These are phyloP conservation scores for Meliscaeva auricollis DNA, from an alignment of 2,888 invertebrate species.

Conservation along the genomic window DNA sequence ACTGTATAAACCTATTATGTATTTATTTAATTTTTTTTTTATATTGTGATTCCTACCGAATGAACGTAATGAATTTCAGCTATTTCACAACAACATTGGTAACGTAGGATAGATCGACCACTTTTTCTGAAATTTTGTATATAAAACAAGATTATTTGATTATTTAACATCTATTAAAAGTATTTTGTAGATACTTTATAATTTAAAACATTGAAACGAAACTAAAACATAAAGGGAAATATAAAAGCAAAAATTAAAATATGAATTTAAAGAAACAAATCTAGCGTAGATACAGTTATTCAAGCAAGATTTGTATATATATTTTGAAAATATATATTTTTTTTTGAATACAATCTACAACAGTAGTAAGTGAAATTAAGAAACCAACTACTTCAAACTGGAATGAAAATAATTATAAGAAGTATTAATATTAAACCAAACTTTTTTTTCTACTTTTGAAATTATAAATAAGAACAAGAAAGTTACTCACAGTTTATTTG, in stretches of 20 bases:
- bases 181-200: slow-evolving; percentile 25
- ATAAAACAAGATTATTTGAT: slow-evolving; percentile 71
- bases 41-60: slow-evolving; percentile 83
- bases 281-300: too few species aligned
- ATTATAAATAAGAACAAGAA: background rate
- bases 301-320: too few species aligned
- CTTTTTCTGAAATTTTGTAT: slow-evolving; percentile 84
- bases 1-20: slow-evolving; percentile 52
- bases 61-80: slow-evolving; percentile 84
- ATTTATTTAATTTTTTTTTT: slow-evolving; percentile 40
- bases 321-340: too few species aligned
- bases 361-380: background rate
- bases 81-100: slow-evolving; percentile 85
- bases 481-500: slow-evolving; percentile 58
- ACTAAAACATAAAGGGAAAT: slow-evolving; percentile 4
- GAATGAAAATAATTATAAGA: slow-evolving; percentile 6
- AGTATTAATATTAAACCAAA: slow-evolving; percentile 60
- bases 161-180: slow-evolving; percentile 72
- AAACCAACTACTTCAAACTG: slow-evolving; percentile 14
- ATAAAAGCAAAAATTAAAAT: slow-evolving; percentile 2
- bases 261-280: background rate
- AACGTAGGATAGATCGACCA: slow-evolving; percentile 84
- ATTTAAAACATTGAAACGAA: slow-evolving; percentile 19
- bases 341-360: too few species aligned
- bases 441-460: background rate